Base-by-base conservation (phyloP, 2,113 vertebrate species). In the Gorilla gorilla region DNA sequence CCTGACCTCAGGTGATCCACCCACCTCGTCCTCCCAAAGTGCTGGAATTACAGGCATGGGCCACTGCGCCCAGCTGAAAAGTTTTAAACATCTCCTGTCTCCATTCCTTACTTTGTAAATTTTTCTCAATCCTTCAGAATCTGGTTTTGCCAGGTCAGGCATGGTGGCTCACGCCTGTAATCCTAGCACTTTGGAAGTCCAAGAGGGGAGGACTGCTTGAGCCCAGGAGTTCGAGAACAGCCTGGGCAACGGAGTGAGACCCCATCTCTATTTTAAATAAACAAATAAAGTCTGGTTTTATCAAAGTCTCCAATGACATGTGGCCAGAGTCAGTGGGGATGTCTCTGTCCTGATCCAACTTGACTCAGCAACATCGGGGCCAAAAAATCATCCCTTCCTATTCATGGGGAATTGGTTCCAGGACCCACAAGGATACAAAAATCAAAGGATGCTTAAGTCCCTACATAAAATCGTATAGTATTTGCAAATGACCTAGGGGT, bases 71-170 rank as follows among this genome's bases (percentile, higher is more conserved):
- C 6, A 12, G 61, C 38, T 40, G 11, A 85, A 90, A 59, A 92
- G 38, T 45, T 87, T 93, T 92, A 79, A 97, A 55, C 9, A 87
- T 22, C 76, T 91, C 72, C 81, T 82, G 17, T 82, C 59, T 93
- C 35, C 20, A 48, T 95, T 72, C 48, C 50, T 87, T 95, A 85
- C 32, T 79, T 27, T 14, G 3, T 89, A 84, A 16, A 17, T 61
- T 32, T 86, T 93, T 92, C 48, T 92, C 40, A 94, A 3, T 14
- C 2, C 40, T 88, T 75, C 84, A 93, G 32, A 96, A 76, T 88
- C 66, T 76, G n/a, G 64, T 93, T 96, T 64, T 64, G 27, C 61
- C 61, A 32, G 5, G 61, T 64, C 27, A 13, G 12, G 61, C 27
- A 1, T 13, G 61, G 61, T 64, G 61, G 61, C 61, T 64, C 12